phyloP scores from a whole-genome alignment of 2,888 invertebrate genomes.

The Endotricha flammealis region DNA sequence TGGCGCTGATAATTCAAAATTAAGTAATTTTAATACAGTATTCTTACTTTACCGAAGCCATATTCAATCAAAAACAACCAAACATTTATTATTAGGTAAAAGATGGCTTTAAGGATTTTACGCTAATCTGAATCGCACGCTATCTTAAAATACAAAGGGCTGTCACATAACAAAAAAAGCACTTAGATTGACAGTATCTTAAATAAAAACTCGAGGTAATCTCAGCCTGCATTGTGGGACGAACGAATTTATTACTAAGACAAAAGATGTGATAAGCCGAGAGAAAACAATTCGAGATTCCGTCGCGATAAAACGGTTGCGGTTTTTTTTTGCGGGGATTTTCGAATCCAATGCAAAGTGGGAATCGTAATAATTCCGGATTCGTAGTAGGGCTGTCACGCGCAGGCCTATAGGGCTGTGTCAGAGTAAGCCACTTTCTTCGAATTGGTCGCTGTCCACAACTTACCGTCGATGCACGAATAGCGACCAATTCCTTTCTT shows the following conservation, averaged over 20 bases:
- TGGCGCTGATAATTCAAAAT: too few species aligned
- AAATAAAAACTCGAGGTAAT: slow-evolving; percentile 23
- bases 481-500: too few species aligned
- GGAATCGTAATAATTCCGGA: slow-evolving; percentile 4
- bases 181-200: slow-evolving; percentile 24
- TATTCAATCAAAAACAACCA: too few species aligned
- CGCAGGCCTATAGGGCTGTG: too few species aligned
- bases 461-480: too few species aligned
- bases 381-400: neutral
- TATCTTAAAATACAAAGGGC: slow-evolving; percentile 1
- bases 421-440: too few species aligned
- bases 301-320: slow-evolving; percentile 14
- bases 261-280: slow-evolving; percentile 23
- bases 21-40: too few species aligned
- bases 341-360: slow-evolving; percentile 2
- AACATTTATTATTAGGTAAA: too few species aligned
- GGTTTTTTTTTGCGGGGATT: slow-evolving; percentile 5
- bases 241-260: slow-evolving; percentile 24
- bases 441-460: too few species aligned
- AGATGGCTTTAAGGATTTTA: too few species aligned
- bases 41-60: too few species aligned
- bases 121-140: too few species aligned
- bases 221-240: slow-evolving; percentile 21
- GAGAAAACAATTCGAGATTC: slow-evolving; percentile 23
- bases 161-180: slow-evolving; percentile 19